Base-by-base conservation (phyloP, 2,113 vertebrate genomes). In the Antennarius striatus region DNA sequence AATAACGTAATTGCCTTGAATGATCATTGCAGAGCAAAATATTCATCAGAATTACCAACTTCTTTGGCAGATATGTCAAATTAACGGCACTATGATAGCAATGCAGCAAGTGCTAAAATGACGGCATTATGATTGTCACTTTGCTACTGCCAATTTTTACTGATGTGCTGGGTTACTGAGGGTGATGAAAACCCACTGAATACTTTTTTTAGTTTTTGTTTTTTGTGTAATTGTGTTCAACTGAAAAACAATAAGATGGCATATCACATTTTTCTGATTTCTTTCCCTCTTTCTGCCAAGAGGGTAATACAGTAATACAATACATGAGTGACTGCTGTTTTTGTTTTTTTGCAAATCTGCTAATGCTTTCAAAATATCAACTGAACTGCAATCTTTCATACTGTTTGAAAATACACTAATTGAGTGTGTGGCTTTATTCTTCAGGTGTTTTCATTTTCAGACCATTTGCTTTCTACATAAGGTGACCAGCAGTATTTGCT, bases 81-180 rank as follows among this genome's bases (percentile, higher is more conserved):
- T 42, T 85, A 72, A 76, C 74, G 71, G 54, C 3, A 2, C 73
- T 67, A 48, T 57, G 71, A 71, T 45, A 14, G 45, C 16, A 36
- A 68, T 73, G 61, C 53, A 50, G 64, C 4, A 50, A 82, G 53
- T 0, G 7, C 59, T 79, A 39, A 62, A 79, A 84, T 57, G 5
- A 51, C 15, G 60, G 16, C 61, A 83, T 80, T 79, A 60, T 51
- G 71, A 85, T 74, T 86, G 70, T 76, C 68, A 62, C 79, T 59
- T 17, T 59, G 62, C 10, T 43, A 11, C 40, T 63, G 43, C 17
- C 73, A 72, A 70, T 80, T 46, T 67, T 56, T 63, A 46, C n/a
- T 65, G 68, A 68, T 71, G 50, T 54, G 30, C 40, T 43, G 54
- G 61, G 70, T 76, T 70, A 72, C 64, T 36, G 15, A 64, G 48